Evolutionary conservation across 1,140 invertebrate species (phyloP), one percentile per base, ranked within the genome.

Genomic region (Nasonia vitripennis): DNA sequence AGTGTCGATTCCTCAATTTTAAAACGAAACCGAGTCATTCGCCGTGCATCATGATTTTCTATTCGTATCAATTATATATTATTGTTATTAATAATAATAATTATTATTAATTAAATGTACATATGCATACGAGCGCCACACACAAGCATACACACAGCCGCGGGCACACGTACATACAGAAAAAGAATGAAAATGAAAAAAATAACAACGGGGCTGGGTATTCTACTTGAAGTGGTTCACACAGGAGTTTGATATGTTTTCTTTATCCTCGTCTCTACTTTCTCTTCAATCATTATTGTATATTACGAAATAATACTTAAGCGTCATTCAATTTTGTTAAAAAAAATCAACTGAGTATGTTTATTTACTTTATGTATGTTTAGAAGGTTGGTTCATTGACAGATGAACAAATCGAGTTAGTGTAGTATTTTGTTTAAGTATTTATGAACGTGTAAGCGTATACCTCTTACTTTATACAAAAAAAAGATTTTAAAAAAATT

Each of bases 91-190:
- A 90, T 93, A 90, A 90, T 91, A 92, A 91, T 92, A 86, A 93
- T 93, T 90, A 93, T 92, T 93, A 92, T 91, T 92, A 93, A 93
- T 90, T 93, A 88, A 93, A 93, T 93, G 92, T 93, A 93, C 90
- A 93, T 93, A 93, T 91, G 92, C 90, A 90, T 90, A 89, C 14
- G 48, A 83, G 77, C 80, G 81, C 75, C 23, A 74, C 62, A 90
- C 81, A 88, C 87, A 89, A 84, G 55, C 81, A 82, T 86, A 88
- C 87, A 89, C 87, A 87, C 87, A 82, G 83, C 79, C 79, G 87
- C 85, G 82, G 88, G 88, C 87, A 89, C 86, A 88, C 87, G 83
- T 87, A 90, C 88, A 90, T 91, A 90, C 31, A 27, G 51, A 62
- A 78, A 78, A 70, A 62, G 14, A 78, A 78, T 70, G 20, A 83